A percentile compares a stretch with the other conserved stretches of the same genome.
phyloP scores from a whole-genome alignment of 2,797 vertebrate genomes.

The Cryptoprocta ferox region DNA sequence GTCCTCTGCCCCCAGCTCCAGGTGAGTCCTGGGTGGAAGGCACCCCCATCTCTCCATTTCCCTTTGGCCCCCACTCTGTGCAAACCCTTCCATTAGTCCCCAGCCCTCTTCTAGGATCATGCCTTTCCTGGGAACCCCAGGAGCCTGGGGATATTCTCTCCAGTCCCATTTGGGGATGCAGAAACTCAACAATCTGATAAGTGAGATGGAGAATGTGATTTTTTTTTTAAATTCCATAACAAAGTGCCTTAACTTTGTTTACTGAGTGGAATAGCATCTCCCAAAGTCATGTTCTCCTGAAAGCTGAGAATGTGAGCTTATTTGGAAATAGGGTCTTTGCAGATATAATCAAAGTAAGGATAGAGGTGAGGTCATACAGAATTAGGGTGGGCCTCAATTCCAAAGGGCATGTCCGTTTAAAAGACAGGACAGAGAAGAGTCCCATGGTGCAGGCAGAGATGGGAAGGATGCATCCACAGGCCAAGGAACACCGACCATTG shows the following conservation, averaged over 20 bases:
- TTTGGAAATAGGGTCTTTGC: not conserved
- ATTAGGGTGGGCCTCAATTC: not conserved
- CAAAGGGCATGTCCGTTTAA: no score
- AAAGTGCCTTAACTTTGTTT: not conserved
- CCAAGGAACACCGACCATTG: not conserved
- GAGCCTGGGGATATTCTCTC: not conserved
- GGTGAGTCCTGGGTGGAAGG: not conserved
- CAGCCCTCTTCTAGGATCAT: not conserved
- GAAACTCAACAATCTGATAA: not conserved
- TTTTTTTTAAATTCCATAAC: not conserved
- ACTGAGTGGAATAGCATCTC: not conserved
- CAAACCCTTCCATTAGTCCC: not conserved
- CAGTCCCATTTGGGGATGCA: not conserved
- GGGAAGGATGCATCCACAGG: accelerated
- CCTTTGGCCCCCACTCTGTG: not conserved
- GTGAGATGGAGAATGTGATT: not conserved
- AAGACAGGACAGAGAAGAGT: not conserved
- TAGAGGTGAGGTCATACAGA: not conserved
- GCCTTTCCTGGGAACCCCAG: not conserved
- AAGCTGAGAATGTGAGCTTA: not conserved
- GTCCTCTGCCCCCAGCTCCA: not conserved
- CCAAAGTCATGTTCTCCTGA: not conserved
- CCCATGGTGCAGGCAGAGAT: not conserved
- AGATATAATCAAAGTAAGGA: not conserved
- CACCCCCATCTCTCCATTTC: accelerated